These are phyloP conservation scores for Metopia argyrocephala DNA, from an alignment of 2,888 invertebrate genomes.

Conservation along the genomic window DNA sequence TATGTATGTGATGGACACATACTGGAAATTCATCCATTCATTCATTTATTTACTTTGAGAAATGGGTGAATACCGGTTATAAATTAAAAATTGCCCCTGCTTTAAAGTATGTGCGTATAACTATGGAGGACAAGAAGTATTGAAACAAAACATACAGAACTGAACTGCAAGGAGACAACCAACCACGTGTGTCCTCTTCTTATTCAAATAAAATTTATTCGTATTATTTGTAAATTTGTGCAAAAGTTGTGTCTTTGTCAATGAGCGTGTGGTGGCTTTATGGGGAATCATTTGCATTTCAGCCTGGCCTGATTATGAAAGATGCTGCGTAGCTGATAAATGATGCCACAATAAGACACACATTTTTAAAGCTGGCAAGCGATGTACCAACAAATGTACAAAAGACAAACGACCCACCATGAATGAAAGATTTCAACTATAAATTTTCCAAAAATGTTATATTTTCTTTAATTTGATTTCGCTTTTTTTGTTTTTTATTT, in stretches of 20 bases:
- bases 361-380: constrained; percentile 62
- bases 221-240: background rate
- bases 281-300: constrained; percentile 75
- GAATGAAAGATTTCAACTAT: constrained; percentile 50
- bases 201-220: background rate
- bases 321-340: constrained; percentile 78
- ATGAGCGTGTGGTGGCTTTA: constrained; percentile 51
- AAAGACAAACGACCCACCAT: constrained; percentile 33
- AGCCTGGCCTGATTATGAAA: constrained; percentile 76
- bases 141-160: background rate
- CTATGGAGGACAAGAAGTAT: constrained; percentile 9
- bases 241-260: constrained; percentile 13
- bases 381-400: constrained; percentile 4
- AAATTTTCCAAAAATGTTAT: constrained; percentile 48
- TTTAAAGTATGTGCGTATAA: constrained; percentile 66
- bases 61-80: constrained; percentile 69
- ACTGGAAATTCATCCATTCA: constrained; percentile 5
- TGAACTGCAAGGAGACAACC: background rate
- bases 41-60: constrained; percentile 50
- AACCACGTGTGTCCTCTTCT: constrained; percentile 54
- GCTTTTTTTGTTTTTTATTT: constrained; percentile 21
- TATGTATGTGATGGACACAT: too few relatives aligned
- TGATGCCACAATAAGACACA: constrained; percentile 71
- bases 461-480: background rate
- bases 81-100: constrained; percentile 72